These are phyloP conservation scores for Sebastes steindachneri DNA, from an alignment of 2,797 vertebrate genomes.

Conservation along the genomic window DNA sequence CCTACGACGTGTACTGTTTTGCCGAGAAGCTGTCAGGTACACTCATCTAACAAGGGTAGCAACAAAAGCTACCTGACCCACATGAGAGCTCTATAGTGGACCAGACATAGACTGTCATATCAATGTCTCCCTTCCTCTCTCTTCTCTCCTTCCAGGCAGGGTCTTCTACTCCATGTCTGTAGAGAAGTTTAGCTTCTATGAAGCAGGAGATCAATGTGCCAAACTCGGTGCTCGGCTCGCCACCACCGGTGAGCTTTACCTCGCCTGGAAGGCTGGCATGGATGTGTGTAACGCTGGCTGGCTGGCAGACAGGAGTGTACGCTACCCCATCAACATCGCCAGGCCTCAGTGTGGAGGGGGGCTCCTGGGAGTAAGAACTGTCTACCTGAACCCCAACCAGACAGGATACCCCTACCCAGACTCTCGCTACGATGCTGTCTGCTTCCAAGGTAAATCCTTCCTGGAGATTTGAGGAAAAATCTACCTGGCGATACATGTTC, in stretches of 20 bases:
- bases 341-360: constrained; percentile 95
- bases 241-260: constrained; percentile 93
- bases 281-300: constrained; percentile 96
- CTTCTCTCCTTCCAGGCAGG: constrained; percentile 81
- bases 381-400: constrained; percentile 92
- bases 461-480: neutral
- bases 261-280: constrained; percentile 96
- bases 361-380: constrained; percentile 91
- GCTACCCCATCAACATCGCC: constrained; percentile 93
- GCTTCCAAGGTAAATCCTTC: constrained; percentile 88
- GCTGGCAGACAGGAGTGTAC: constrained; percentile 93
- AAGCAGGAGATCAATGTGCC: constrained; percentile 90
- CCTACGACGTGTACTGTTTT: constrained; percentile 98
- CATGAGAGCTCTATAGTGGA: neutral
- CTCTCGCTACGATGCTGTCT: constrained; percentile 93
- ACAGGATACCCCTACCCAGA: constrained; percentile 93
- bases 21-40: constrained; percentile 95
- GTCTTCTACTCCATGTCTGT: constrained; percentile 93
- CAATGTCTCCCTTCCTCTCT: neutral
- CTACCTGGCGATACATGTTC: neutral
- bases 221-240: constrained; percentile 91
- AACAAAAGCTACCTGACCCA: neutral
- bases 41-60: neutral
- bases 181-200: constrained; percentile 92
- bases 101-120: neutral